These are phyloP conservation scores for Diarsia brunnea DNA, from an alignment of 2,888 invertebrate species.

Conservation along the genomic window DNA sequence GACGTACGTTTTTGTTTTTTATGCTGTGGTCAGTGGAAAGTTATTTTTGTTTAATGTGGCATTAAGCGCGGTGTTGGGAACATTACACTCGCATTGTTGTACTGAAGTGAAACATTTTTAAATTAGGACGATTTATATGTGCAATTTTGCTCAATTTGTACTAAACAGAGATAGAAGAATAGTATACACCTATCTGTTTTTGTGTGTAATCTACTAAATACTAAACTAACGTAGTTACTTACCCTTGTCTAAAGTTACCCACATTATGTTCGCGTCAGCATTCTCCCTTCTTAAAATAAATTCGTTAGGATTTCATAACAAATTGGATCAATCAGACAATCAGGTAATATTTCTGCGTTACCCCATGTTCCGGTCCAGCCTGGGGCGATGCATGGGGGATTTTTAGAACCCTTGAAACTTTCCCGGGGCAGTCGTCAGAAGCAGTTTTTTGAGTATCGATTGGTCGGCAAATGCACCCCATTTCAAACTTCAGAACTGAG, in stretches of 20 bases:
- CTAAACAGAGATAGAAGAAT: slow-evolving; percentile 20
- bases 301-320: slow-evolving; percentile 35
- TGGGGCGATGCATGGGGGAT: slow-evolving; percentile 42
- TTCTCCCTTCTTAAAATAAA: slow-evolving; percentile 34
- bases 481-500: background rate
- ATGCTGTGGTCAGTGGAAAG: slow-evolving; percentile 41
- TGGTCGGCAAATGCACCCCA: slow-evolving; percentile 10
- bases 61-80: slow-evolving; percentile 37
- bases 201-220: slow-evolving; percentile 15
- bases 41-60: slow-evolving; percentile 54
- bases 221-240: background rate
- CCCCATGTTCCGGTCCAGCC: slow-evolving; percentile 37
- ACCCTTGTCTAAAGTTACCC: slow-evolving; percentile 30
- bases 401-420: slow-evolving; percentile 48
- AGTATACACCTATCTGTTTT: background rate
- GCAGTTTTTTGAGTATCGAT: slow-evolving; percentile 44
- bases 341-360: slow-evolving; percentile 57
- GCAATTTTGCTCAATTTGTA: slow-evolving; percentile 30
- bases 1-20: slow-evolving; percentile 50
- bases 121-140: slow-evolving; percentile 50
- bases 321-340: slow-evolving; percentile 51
- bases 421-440: slow-evolving; percentile 28
- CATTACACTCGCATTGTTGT: slow-evolving; percentile 44
- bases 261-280: background rate
- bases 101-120: slow-evolving; percentile 38